phyloP scores from a whole-genome alignment of 2,797 vertebrate species.

The Halcyon badia region DNA sequence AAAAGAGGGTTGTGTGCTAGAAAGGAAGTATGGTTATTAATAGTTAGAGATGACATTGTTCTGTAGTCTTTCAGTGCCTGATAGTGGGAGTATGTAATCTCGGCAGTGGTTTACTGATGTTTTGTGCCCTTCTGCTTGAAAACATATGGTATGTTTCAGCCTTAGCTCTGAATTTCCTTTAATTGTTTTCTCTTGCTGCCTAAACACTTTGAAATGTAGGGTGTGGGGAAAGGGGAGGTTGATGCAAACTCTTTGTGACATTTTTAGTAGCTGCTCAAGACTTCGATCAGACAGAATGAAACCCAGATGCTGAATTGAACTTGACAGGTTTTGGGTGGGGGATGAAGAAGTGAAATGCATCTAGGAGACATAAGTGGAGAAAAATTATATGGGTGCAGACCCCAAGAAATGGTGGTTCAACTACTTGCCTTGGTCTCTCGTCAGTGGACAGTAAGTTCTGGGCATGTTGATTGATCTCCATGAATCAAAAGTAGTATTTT shows the following conservation, averaged over 20 bases:
- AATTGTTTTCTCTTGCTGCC: conserved; percentile 62
- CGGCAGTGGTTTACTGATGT: conserved; percentile 28
- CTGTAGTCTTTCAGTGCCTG: conserved; percentile 55
- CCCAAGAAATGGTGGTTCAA: conserved; percentile 25
- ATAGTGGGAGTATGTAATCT: conserved; percentile 67
- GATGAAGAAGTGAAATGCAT: neutral
- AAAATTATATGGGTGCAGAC: neutral
- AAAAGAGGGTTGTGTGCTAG: conserved; percentile 33
- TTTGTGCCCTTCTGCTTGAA: conserved; percentile 65
- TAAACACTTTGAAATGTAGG: conserved; percentile 65
- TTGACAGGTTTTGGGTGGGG: neutral
- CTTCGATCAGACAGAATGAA: neutral
- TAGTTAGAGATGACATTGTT: conserved; percentile 65
- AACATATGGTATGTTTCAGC: conserved; percentile 28
- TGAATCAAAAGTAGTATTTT: neutral
- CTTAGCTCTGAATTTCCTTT: conserved; percentile 60
- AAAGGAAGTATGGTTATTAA: conserved; percentile 68
- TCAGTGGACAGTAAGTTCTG: neutral
- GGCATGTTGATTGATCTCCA: neutral
- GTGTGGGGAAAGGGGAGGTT: conserved; percentile 46
- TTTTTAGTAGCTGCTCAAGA: conserved; percentile 24
- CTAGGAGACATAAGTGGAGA: neutral
- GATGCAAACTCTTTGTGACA: conserved; percentile 36
- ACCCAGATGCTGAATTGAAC: neutral
- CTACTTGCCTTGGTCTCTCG: neutral